Conservation (phyloP, 1,140 invertebrate species). For the Drusus annulatus region DNA sequence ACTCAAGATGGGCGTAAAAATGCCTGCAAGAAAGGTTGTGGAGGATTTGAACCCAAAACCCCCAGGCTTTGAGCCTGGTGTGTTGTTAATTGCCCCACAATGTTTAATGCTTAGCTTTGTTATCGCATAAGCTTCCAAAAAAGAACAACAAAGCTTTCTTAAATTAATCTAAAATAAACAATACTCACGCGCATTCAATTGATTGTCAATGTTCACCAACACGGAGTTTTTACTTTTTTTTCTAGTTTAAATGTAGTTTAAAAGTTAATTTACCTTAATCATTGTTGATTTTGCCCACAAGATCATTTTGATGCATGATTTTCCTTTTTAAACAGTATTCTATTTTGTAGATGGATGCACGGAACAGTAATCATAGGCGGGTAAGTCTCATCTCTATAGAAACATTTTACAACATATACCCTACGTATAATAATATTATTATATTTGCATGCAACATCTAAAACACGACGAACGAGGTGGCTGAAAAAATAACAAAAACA, state of each 20-base stretch:
- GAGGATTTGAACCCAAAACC: no score
- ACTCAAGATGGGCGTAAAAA: no score
- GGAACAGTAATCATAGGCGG: slow-evolving; percentile 72
- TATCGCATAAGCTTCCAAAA: no score
- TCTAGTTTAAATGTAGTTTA: background rate
- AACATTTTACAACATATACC: no score
- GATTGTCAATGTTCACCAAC: no score
- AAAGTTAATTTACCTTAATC: background rate
- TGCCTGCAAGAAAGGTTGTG: no score
- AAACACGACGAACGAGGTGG: background rate
- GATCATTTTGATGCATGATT: slow-evolving; percentile 52
- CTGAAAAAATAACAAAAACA: background rate
- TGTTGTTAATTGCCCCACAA: no score
- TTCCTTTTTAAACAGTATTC: slow-evolving; percentile 55
- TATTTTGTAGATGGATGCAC: slow-evolving; percentile 73
- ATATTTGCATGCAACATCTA: background rate
- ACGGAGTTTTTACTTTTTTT: background rate
- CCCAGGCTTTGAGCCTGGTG: no score
- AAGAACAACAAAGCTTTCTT: no score
- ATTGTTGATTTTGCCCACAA: background rate
- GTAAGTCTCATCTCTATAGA: slow-evolving; percentile 63
- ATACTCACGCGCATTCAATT: background rate
- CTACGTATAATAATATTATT: background rate
- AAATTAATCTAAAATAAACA: background rate
- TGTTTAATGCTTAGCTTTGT: no score